A percentile compares a stretch with the other conserved stretches of the same genome.
These are phyloP conservation scores for Sinohyriopsis cumingii DNA, from an alignment of 2,888 invertebrate species.

Conservation along the genomic window DNA sequence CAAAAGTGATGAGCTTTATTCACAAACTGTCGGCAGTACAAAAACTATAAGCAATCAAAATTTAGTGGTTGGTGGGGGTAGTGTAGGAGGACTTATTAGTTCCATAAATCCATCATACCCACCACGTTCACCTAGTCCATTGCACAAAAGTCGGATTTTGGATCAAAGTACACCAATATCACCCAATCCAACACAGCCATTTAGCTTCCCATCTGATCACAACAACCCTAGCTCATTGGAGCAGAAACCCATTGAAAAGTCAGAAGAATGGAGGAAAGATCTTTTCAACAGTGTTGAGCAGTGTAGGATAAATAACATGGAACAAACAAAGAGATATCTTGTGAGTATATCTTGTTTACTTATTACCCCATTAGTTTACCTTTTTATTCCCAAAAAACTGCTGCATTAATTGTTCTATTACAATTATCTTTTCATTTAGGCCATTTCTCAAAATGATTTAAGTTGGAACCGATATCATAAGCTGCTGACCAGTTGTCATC, in stretches of 20 bases:
- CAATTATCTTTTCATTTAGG: no score
- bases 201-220: slow-evolving; percentile 9
- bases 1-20: slow-evolving; percentile 38
- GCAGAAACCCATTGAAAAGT: slow-evolving; percentile 12
- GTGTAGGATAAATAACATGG: slow-evolving; percentile 7
- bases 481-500: no score
- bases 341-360: not conserved
- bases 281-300: slow-evolving; percentile 28
- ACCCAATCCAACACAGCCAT: slow-evolving; percentile 30
- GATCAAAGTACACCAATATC: slow-evolving; percentile 57
- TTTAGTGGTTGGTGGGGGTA: not conserved
- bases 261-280: slow-evolving; percentile 34
- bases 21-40: slow-evolving; percentile 22
- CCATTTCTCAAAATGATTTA: no score
- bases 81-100: not conserved
- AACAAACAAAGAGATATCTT: slow-evolving; percentile 3
- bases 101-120: slow-evolving; percentile 12
- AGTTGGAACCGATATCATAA: no score
- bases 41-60: slow-evolving; percentile 3
- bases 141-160: slow-evolving; percentile 46
- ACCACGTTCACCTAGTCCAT: slow-evolving; percentile 48
- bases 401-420: no score
- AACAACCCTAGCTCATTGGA: slow-evolving; percentile 1
- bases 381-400: not conserved
- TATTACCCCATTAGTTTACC: not conserved